A percentile compares a stretch with the other conserved stretches of the same genome.
Evolutionary conservation across 2,888 invertebrate species (phyloP).

Genomic region (Hypena proboscidalis): DNA sequence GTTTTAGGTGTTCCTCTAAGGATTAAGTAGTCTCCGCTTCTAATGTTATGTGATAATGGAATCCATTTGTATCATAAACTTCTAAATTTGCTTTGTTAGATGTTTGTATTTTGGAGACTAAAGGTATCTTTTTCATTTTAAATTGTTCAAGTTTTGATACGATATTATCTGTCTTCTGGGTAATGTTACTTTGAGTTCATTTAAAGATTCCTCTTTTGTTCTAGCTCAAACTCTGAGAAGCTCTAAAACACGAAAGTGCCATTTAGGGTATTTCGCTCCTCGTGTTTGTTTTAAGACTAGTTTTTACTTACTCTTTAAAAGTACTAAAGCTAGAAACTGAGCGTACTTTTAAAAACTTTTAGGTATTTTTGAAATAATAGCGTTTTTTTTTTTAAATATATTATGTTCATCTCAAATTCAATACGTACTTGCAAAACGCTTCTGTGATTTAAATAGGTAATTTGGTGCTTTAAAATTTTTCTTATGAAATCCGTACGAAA

Average conservation of each 20-base stretch:
- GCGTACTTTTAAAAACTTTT: conserved; percentile 2
- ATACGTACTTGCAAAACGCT: not conserved
- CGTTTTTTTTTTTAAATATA: not conserved
- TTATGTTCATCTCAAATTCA: not conserved
- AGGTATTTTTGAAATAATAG: not conserved
- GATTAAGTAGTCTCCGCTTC: conserved; percentile 24
- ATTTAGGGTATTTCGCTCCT: conserved; percentile 23
- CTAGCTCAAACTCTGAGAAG: conserved; percentile 11
- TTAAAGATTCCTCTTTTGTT: conserved; percentile 25
- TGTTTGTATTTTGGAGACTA: not conserved
- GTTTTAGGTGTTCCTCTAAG: conserved; percentile 46
- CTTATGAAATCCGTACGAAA: too few species aligned
- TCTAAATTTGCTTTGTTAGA: not conserved
- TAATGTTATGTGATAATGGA: conserved; percentile 19
- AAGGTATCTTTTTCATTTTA: conserved; percentile 13
- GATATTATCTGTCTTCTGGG: conserved; percentile 33
- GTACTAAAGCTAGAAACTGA: not conserved
- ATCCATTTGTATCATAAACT: conserved; percentile 19
- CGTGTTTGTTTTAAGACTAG: conserved; percentile 15
- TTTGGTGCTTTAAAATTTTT: too few species aligned
- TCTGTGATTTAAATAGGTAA: too few species aligned
- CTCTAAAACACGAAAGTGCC: conserved; percentile 32
- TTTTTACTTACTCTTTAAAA: conserved; percentile 13
- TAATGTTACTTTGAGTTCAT: conserved; percentile 26
- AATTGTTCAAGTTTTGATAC: conserved; percentile 21